Conservation (phyloP, 2,888 invertebrate genomes). For the Phortica okadai region DNA sequence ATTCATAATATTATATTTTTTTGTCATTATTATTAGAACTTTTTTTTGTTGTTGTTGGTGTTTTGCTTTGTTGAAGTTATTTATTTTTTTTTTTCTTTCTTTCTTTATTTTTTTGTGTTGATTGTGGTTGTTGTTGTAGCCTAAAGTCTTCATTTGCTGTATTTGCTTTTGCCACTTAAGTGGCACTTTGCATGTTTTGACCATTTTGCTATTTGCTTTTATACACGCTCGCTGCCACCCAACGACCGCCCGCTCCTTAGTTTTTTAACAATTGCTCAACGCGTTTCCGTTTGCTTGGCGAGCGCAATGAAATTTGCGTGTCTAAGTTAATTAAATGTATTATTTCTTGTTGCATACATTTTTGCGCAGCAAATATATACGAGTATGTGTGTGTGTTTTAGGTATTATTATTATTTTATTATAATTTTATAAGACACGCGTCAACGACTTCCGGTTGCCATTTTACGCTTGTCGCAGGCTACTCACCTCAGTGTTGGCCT, state of each 20-base stretch:
- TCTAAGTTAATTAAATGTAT: neutral
- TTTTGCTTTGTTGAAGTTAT: too few relatives aligned
- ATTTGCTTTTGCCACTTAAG: constrained; percentile 50
- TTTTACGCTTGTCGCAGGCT: constrained; percentile 20
- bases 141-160: constrained; percentile 43
- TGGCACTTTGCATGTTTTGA: constrained; percentile 61
- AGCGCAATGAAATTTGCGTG: neutral
- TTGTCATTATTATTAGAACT: constrained; percentile 40
- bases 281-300: neutral
- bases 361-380: neutral
- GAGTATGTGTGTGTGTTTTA: neutral
- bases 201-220: constrained; percentile 47
- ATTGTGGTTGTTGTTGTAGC: constrained; percentile 32
- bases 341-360: constrained; percentile 7
- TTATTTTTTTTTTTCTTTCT: too few relatives aligned
- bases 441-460: constrained; percentile 51
- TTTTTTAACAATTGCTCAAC: too few relatives aligned
- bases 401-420: constrained; percentile 22
- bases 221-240: constrained; percentile 9
- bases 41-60: constrained; percentile 41
- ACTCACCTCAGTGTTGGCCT: constrained; percentile 26
- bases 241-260: too few relatives aligned
- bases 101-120: constrained; percentile 57
- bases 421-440: constrained; percentile 12
- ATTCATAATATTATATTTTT: neutral